Base-by-base conservation (phyloP, 2,888 invertebrate species). In the Ethmia dodecea region DNA sequence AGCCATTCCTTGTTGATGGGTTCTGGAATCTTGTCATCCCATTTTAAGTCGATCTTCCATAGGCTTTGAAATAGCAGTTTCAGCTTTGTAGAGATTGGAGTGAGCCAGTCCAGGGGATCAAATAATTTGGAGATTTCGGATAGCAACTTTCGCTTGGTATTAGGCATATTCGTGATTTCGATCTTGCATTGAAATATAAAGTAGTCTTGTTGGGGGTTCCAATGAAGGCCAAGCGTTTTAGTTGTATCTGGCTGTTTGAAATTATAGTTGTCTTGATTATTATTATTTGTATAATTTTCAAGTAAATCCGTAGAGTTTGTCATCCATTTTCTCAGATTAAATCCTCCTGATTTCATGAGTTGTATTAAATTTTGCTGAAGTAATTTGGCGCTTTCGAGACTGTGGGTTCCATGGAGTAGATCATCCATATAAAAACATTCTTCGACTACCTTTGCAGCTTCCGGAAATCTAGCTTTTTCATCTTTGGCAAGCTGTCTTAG, bases 31-130 rank as follows among this genome's bases (percentile, higher is more conserved):
- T 15, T 12, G 8, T 42, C 38, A 28, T 47, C 43, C 48, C 51
- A 48, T 14, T 37, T 11, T 5, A 40, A n/a, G 9, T 41, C 31
- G 1, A n/a, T 5, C 32, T 24, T 33, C 50, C 48, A 50, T 0
- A 50, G 36, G 1, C 28, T 29, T 42, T 50, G 45, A 28, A 47
- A 47, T 15, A 49, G 26, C 24, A 51, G 9, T 43, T 53, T 53
- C 8, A 42, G 13, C 41, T 37, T 43, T 3, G 34, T 46, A n/a
- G 44, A 35, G 1, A 46, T 5, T 3, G 53, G 53, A 2, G 42
- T 22, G 2, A 54, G 13, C 49, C 49, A 51, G 1, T 51, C 50
- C 9, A 49, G 20, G 1, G 49, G 52, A 24, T 53, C 50, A 18
- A 43, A 50, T 6, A 47, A 12, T 15, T 45, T 47, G 1, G 50